Percentiles rank a stretch among this genome's conserved stretches.
phyloP scores from a whole-genome alignment of 2,113 vertebrate species.

The Puntigrus tetrazona region DNA sequence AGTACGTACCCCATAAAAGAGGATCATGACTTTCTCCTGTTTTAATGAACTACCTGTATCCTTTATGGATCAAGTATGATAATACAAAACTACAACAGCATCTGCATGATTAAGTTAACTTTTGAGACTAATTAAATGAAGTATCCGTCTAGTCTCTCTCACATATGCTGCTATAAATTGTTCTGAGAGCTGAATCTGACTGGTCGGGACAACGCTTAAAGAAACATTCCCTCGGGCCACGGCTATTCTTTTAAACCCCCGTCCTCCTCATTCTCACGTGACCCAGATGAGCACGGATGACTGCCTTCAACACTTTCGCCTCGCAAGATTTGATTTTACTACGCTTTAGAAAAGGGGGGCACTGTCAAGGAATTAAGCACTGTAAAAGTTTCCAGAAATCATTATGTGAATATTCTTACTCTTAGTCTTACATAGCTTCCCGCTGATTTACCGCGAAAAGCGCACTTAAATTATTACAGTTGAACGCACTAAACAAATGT shows the following conservation, averaged over 20 bases:
- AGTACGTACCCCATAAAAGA: neutral
- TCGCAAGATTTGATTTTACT: neutral
- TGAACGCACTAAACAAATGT: slow-evolving; percentile 11
- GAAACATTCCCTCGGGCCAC: neutral
- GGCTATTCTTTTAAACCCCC: neutral
- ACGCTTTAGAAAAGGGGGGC: neutral
- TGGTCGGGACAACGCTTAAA: neutral
- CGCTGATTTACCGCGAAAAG: neutral
- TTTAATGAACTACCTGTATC: neutral
- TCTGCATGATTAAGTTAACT: neutral
- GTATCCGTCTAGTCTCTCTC: neutral
- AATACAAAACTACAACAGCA: too few relatives aligned
- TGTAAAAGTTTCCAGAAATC: neutral
- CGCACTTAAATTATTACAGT: slow-evolving; percentile 13
- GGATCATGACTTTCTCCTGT: neutral
- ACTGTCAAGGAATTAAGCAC: neutral
- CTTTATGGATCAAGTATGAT: too few relatives aligned
- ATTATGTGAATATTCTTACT: neutral
- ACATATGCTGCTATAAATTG: neutral
- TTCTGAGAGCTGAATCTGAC: neutral
- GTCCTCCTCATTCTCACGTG: neutral
- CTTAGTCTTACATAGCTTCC: neutral
- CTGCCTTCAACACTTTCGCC: neutral
- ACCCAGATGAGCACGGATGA: neutral
- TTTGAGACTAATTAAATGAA: neutral